Base-by-base conservation (phyloP, 2,888 invertebrate species). In the Schrankia costaestrigalis region DNA sequence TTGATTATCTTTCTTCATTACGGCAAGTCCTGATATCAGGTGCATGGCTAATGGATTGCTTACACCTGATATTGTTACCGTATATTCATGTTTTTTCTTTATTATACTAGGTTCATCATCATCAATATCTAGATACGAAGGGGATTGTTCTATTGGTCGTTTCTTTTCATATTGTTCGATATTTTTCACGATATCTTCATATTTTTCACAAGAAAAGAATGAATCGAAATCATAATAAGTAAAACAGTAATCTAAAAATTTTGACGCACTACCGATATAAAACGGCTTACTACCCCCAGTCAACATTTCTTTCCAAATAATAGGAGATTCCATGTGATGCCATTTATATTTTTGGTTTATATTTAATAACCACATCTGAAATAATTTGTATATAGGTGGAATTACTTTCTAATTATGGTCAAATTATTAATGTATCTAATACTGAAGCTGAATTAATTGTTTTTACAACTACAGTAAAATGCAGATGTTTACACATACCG, bases 271-370 rank as follows among this genome's bases (percentile, higher is more conserved):
- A 4, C 92, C 92, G n/a, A 92, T 88, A 26, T 90, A 89, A 55
- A 75, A 77, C 0, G 89, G 76, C 51, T 87, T 89, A 24, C 89
- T 89, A 11, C 90, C 90, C 53, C 81, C 79, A 61, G 83, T 72
- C 31, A 87, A 69, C 34, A 90, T 63, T 70, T 92, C 90, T 65
- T 90, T 91, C 91, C 91, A 92, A 48, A 92, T 74, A 28, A 92
- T 55, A 3, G 91, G 91, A 7, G 90, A 90, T 25, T 64, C 70
- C 1, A 46, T 55, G 37, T 91, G 89, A 55, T 86, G 81, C 92
- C 92, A 92, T 32, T 82, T 78, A 49, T 90, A 69, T 48, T 77
- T 76, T 29, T 70, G 52, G 57, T 91, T 91, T 15, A 79, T 68
- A 61, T 88, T 75, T 26, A 60, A 51, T 21, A 91, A 52, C 89